Evolutionary conservation across 2,888 invertebrate species (phyloP).

Genomic region (Drosophila algonquin): DNA sequence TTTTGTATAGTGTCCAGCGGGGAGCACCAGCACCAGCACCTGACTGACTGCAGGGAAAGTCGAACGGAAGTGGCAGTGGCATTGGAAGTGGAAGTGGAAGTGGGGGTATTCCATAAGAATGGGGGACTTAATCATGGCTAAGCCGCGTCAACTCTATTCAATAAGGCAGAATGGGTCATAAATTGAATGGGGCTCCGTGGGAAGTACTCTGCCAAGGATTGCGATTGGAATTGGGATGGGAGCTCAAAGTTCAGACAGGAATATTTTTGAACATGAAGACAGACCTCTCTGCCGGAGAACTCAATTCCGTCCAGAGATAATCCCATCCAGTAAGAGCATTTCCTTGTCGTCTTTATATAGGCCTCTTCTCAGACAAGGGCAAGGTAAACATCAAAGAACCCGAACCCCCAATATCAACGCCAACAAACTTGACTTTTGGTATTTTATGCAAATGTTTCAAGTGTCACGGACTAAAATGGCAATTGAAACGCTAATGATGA

Average conservation of each 20-base stretch:
- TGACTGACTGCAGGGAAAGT: slow-evolving; percentile 28
- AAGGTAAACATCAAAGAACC: slow-evolving; percentile 62
- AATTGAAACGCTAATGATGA: slow-evolving; percentile 80
- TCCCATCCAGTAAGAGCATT: not conserved
- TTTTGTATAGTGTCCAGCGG: slow-evolving; percentile 33
- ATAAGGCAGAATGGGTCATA: slow-evolving; percentile 48
- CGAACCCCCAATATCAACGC: slow-evolving; percentile 37
- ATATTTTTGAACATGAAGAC: not conserved
- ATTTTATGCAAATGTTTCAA: slow-evolving; percentile 75
- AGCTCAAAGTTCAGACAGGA: not conserved
- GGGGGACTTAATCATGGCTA: slow-evolving; percentile 54
- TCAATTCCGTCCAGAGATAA: not conserved
- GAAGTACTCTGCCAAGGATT: not conserved
- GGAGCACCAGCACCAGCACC: too few species aligned
- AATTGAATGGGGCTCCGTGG: slow-evolving; percentile 25
- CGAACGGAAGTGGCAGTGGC: not conserved
- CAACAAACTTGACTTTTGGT: slow-evolving; percentile 71
- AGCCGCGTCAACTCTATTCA: slow-evolving; percentile 61
- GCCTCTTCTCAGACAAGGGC: not conserved
- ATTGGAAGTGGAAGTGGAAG: not conserved
- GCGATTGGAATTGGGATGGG: not conserved
- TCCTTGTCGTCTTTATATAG: not conserved
- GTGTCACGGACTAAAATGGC: slow-evolving; percentile 78
- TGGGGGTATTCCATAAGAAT: slow-evolving; percentile 14
- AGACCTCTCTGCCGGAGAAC: not conserved